phyloP scores from a whole-genome alignment of 2,888 invertebrate species.

The Habroteleia sp. region DNA sequence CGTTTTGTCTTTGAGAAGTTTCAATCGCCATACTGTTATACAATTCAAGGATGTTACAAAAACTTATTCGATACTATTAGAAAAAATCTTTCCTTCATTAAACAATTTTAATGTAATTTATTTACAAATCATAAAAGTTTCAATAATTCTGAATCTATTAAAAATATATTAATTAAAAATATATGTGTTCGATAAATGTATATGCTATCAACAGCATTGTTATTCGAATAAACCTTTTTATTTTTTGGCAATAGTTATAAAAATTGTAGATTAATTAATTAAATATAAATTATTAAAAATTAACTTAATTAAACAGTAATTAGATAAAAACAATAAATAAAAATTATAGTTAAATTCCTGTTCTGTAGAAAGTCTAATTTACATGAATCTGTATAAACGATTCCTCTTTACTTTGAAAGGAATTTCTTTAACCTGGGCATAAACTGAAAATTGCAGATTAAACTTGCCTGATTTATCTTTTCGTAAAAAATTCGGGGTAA shows the following conservation, averaged over 20 bases:
- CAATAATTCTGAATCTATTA: slow-evolving; percentile 19
- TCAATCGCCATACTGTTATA: slow-evolving; percentile 50
- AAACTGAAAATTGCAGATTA: slow-evolving; percentile 12
- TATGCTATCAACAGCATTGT: too few species aligned
- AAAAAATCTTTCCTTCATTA: slow-evolving; percentile 29
- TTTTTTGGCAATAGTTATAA: too few species aligned
- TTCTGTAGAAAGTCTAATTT: too few species aligned
- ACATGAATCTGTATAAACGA: background rate
- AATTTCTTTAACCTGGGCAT: slow-evolving; percentile 10
- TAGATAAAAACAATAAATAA: too few species aligned
- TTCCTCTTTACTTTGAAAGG: background rate
- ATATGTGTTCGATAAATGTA: too few species aligned
- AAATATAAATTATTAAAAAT: too few species aligned
- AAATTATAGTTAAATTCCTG: too few species aligned
- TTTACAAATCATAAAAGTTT: slow-evolving; percentile 10
- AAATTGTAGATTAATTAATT: too few species aligned
- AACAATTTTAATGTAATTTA: slow-evolving; percentile 21
- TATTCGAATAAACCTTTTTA: too few species aligned
- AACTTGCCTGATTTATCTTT: slow-evolving; percentile 34
- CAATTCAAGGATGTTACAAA: slow-evolving; percentile 41
- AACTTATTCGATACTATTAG: slow-evolving; percentile 39
- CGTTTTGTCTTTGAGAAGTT: slow-evolving; percentile 49
- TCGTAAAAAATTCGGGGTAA: slow-evolving; percentile 23
- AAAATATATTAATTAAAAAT: too few species aligned
- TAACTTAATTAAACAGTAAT: slow-evolving; percentile 1